Percentiles rank a stretch among this genome's conserved stretches.
These are phyloP conservation scores for Dichetophora obliterata DNA, from an alignment of 2,888 invertebrate genomes.

Conservation along the genomic window DNA sequence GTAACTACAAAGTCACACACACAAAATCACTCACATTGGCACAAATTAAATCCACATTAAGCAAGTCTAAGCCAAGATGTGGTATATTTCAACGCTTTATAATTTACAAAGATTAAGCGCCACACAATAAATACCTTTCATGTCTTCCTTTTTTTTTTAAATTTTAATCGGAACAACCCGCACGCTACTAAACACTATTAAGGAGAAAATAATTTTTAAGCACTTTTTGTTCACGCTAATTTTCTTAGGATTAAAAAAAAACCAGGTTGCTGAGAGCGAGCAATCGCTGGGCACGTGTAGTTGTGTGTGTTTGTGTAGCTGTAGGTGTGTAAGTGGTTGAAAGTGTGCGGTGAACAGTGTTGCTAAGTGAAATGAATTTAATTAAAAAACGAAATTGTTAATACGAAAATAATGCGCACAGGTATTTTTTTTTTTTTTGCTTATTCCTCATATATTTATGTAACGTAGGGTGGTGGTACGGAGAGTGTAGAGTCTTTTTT, in stretches of 20 bases:
- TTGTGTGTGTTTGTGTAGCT: not conserved
- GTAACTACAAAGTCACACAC: too few species aligned
- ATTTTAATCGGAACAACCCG: not conserved
- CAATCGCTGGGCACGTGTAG: not conserved
- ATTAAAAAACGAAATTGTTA: conserved; percentile 16
- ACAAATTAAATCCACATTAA: too few species aligned
- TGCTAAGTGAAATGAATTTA: conserved; percentile 22
- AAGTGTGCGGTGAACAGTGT: not conserved
- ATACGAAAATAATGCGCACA: conserved; percentile 17
- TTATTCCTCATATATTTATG: too few species aligned
- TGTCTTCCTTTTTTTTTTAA: not conserved
- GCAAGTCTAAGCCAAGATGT: too few species aligned
- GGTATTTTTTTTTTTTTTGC: not conserved
- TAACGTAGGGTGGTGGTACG: too few species aligned
- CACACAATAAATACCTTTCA: too few species aligned
- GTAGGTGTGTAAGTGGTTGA: not conserved
- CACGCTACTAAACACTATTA: not conserved
- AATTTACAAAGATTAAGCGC: too few species aligned
- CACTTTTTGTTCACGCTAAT: not conserved
- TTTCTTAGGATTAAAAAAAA: not conserved
- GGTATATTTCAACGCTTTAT: too few species aligned
- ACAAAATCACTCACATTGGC: too few species aligned
- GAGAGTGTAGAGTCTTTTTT: not conserved
- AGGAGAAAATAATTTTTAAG: not conserved
- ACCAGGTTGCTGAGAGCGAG: not conserved